Conservation (phyloP, 1,140 invertebrate species). For the Arctopsyche grandis region DNA sequence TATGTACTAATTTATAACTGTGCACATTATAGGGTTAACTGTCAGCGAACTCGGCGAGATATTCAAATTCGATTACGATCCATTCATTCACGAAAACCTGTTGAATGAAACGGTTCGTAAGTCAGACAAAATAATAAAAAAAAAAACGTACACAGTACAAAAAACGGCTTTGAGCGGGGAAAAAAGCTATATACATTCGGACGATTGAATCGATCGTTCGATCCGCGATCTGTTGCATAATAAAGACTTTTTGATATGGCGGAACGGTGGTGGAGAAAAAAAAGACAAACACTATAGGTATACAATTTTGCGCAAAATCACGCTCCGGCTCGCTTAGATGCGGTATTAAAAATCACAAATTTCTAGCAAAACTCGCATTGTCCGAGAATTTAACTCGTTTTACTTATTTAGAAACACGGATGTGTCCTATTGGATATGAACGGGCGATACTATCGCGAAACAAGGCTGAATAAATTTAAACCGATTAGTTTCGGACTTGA, state of each 20-base stretch:
- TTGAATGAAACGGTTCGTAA: slow-evolving; percentile 32
- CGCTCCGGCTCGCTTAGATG: slow-evolving; percentile 29
- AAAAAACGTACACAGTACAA: slow-evolving; percentile 11
- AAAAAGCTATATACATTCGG: background rate
- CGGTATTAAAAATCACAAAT: slow-evolving; percentile 31
- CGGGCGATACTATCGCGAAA: no score
- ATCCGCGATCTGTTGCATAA: slow-evolving; percentile 40
- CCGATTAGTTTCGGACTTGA: no score
- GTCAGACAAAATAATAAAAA: background rate
- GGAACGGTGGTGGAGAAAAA: slow-evolving; percentile 24
- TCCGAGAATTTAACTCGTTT: no score
- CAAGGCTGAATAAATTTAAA: no score
- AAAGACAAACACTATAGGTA: no score
- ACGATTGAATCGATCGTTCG: slow-evolving; percentile 37
- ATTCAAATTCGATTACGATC: slow-evolving; percentile 39
- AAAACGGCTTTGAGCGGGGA: background rate
- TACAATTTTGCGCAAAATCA: slow-evolving; percentile 33
- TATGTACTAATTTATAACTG: no score
- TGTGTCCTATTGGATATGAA: no score
- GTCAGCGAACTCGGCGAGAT: slow-evolving; percentile 1
- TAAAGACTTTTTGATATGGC: slow-evolving; percentile 33
- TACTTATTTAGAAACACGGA: no score
- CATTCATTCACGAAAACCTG: slow-evolving; percentile 30
- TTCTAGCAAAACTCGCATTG: background rate
- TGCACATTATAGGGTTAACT: background rate